Conservation (phyloP, 2,888 invertebrate genomes). For the Mythimna loreyi region DNA sequence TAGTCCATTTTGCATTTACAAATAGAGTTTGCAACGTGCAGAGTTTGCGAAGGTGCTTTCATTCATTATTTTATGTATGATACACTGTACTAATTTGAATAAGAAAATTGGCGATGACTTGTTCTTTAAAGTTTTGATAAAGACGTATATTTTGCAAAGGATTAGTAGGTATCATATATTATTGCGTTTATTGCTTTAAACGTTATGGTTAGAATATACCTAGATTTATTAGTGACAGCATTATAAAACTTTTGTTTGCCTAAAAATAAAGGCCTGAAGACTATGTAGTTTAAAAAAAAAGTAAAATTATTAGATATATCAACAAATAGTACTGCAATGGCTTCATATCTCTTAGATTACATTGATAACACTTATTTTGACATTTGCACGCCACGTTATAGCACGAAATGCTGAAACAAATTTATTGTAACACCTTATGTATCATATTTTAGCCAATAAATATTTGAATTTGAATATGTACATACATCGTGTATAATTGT, state of each 20-base stretch:
- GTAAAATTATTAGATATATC: no score
- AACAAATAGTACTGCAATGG: background rate
- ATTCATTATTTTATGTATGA: background rate
- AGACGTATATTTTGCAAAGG: no score
- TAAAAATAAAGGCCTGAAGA: no score
- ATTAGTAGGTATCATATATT: background rate
- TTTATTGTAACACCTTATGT: no score
- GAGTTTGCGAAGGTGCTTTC: background rate
- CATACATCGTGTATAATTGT: no score
- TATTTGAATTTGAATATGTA: no score
- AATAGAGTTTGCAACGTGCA: background rate
- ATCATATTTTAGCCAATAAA: no score
- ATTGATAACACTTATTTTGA: no score
- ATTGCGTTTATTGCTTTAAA: background rate
- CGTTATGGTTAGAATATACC: background rate
- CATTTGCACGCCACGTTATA: no score
- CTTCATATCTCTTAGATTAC: background rate
- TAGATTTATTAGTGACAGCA: background rate
- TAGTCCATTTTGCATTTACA: constrained; percentile 2
- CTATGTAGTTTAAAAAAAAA: no score
- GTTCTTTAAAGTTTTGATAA: background rate
- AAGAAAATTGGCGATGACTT: background rate
- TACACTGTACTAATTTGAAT: background rate
- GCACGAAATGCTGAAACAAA: no score
- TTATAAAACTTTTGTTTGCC: background rate